These are phyloP conservation scores for Clunio marinus DNA, from an alignment of 2,888 invertebrate genomes.

Conservation along the genomic window DNA sequence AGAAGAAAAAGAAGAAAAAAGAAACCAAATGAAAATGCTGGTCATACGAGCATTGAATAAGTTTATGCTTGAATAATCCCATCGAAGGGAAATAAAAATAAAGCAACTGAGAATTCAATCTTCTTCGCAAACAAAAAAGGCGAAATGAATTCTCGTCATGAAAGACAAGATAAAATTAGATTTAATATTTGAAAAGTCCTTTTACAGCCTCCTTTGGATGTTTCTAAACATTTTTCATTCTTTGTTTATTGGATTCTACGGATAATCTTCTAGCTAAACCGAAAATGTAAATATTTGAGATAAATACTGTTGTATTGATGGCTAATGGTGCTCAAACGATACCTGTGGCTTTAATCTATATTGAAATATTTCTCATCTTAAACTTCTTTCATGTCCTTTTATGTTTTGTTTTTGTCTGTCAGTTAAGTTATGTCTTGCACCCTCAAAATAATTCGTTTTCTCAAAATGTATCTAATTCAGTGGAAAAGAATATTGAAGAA, in stretches of 20 bases:
- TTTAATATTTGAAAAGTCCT: constrained; percentile 30
- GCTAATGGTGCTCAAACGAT: constrained; percentile 30
- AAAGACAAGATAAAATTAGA: constrained; percentile 38
- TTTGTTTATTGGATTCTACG: constrained; percentile 38
- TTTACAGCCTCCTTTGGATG: not conserved
- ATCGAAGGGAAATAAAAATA: not conserved
- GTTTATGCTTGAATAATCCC: not conserved
- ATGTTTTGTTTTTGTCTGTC: no score
- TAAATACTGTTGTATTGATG: constrained; percentile 29
- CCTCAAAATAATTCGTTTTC: no score
- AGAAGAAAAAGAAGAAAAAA: no score
- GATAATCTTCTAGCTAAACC: constrained; percentile 34
- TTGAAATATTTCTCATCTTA: not conserved
- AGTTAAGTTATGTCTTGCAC: no score
- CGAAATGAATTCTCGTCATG: constrained; percentile 21
- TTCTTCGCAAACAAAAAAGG: not conserved
- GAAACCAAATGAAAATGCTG: not conserved
- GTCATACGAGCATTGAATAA: constrained; percentile 29
- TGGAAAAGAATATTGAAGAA: no score
- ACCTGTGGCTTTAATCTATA: constrained; percentile 36
- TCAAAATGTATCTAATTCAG: no score
- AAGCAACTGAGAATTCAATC: constrained; percentile 32
- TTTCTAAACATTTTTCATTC: constrained; percentile 9
- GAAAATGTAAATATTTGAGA: constrained; percentile 32
- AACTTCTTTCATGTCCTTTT: no score